Evolutionary conservation across 1,140 invertebrate genomes (phyloP).

Genomic region (Aphaenogaster floridana): DNA sequence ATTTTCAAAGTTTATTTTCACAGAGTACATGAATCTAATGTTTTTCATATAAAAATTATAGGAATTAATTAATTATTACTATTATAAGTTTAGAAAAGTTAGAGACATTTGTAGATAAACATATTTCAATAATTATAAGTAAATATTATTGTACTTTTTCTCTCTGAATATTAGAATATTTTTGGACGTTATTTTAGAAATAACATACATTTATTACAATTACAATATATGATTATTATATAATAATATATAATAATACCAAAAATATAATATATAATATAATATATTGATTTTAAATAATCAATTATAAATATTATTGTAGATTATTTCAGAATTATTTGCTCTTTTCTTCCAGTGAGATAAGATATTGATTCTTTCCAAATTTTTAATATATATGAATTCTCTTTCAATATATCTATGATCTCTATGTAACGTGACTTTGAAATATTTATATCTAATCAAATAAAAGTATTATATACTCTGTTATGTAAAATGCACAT

Average conservation of each 20-base stretch:
- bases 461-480: neutral
- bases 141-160: neutral
- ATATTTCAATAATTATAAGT: conserved; percentile 27
- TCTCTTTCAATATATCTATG: neutral
- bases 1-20: neutral
- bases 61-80: conserved; percentile 1
- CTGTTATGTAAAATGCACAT: neutral
- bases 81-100: conserved; percentile 4
- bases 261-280: neutral
- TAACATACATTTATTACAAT: neutral
- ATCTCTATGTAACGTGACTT: neutral
- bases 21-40: neutral
- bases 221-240: neutral
- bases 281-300: neutral
- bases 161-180: neutral
- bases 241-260: neutral
- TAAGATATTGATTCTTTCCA: neutral
- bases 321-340: neutral
- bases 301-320: conserved; percentile 14
- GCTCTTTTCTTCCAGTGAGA: neutral
- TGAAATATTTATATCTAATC: too few relatives aligned
- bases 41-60: conserved; percentile 15
- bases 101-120: neutral
- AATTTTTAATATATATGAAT: neutral
- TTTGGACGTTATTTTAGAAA: conserved; percentile 6